phyloP scores from a whole-genome alignment of 1,140 invertebrate species.

The Venustaconcha ellipsiformis region DNA sequence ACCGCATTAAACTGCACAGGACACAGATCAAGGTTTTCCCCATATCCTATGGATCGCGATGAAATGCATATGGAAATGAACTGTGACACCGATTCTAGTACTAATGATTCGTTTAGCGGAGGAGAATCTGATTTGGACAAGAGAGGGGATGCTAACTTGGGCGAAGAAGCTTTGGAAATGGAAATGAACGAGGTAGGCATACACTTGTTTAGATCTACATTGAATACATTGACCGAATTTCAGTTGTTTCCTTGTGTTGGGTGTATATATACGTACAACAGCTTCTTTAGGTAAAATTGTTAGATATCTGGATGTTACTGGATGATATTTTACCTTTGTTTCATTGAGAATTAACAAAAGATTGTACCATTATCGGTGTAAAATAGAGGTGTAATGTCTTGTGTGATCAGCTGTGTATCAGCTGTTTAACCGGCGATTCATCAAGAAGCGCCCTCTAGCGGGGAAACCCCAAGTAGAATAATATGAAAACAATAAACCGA shows the following conservation, averaged over 20 bases:
- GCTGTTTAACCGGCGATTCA: conserved; percentile 23
- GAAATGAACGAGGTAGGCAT: conserved; percentile 12
- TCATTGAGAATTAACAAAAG: too few relatives aligned
- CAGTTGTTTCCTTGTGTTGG: too few relatives aligned
- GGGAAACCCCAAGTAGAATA: conserved; percentile 11
- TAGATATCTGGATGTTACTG: too few relatives aligned
- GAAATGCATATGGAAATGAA: conserved; percentile 17
- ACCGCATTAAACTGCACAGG: conserved; percentile 23
- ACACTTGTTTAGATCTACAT: not conserved
- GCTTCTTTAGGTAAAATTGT: too few relatives aligned
- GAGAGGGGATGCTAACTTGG: not conserved
- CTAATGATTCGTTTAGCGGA: conserved; percentile 30
- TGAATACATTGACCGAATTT: conserved; percentile 36
- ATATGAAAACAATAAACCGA: too few relatives aligned
- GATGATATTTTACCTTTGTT: too few relatives aligned
- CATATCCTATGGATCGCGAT: not conserved
- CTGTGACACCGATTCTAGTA: conserved; percentile 19
- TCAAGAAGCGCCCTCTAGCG: conserved; percentile 24
- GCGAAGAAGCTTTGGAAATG: not conserved
- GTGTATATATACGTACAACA: too few relatives aligned
- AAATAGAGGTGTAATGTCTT: too few relatives aligned
- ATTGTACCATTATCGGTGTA: too few relatives aligned
- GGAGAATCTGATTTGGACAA: conserved; percentile 21
- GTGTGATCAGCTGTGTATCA: conserved; percentile 34
- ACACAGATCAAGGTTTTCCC: too few relatives aligned